Base-by-base conservation (phyloP, 2,113 vertebrate genomes). In the Leptodactylus fuscus region DNA sequence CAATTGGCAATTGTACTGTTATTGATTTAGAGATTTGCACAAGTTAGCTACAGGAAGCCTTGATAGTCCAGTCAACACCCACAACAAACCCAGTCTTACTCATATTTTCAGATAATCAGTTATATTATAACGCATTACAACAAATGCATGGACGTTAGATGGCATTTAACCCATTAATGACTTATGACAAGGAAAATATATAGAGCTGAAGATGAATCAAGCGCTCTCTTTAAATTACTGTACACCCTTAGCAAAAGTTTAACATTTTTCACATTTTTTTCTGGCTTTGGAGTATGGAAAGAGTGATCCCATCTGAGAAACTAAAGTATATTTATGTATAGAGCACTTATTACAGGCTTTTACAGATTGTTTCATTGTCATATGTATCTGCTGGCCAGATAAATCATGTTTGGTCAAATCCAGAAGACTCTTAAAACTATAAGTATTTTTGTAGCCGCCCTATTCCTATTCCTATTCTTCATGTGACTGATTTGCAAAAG, bases 21-120 rank as follows among this genome's bases (percentile, higher is more conserved):
- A 77, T 85, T 85, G 83, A 85, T 85, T 85, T 79, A 80, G 60
- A 51, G 82, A 75, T 75, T 82, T 83, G 70, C 74, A 58, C 24
- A 48, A 44, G 24, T 62, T 75, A 81, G 62, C 22, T 75, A 51
- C 53, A 38, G 36, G 82, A 83, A 83, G 53, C 34, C 58, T 29
- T 32, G 53, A 75, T 53, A 49, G 65, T 51, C 32, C 27, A 38
- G 18, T 48, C 46, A 71, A 70, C 34, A 49, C 81, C 32, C 44
- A 53, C 24, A 51, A 70, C 53, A 65, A 65, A 29, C 46, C 12
- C 10, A 76, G 48, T 74, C 5, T 24, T 44, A 7, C 71, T 48
- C 13, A 5, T 22, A n/a, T 78, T 36, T 79, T 20, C 29, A 29
- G 24, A 51, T 8, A 48, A 13, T 76, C 46, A 32, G 15, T 76